Percentiles rank a stretch among this genome's conserved stretches.
These are phyloP conservation scores for Hyposoter dolosus DNA, from an alignment of 2,888 invertebrate genomes.

Conservation along the genomic window DNA sequence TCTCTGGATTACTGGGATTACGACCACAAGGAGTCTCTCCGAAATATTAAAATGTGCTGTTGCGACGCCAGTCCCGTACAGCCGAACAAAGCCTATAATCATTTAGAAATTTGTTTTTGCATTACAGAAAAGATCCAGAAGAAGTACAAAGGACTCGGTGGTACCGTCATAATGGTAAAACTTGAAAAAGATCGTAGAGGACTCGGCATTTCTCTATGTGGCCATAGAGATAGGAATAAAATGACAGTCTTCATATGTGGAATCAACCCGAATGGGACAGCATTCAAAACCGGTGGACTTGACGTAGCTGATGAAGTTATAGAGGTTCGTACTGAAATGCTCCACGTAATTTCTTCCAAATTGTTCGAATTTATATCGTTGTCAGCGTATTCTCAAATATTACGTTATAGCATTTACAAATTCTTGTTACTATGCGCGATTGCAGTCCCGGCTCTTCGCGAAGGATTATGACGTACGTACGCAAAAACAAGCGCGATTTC, in stretches of 20 bases:
- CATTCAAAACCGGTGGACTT: conserved; percentile 90
- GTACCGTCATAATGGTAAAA: conserved; percentile 90
- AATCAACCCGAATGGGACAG: conserved; percentile 95
- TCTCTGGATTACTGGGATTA: no score
- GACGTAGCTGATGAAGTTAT: conserved; percentile 97
- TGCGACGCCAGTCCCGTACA: not conserved
- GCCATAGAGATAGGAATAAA: conserved; percentile 96
- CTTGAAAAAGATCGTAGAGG: conserved; percentile 91
- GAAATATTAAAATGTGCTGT: not conserved
- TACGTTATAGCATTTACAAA: no score
- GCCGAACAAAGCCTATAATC: not conserved
- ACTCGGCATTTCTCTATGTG: conserved; percentile 96
- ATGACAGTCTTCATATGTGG: conserved; percentile 99
- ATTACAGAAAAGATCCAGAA: conserved; percentile 95
- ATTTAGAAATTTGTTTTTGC: conserved; percentile 1
- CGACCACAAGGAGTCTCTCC: no score
- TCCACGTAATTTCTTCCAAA: no score
- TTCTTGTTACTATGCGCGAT: no score
- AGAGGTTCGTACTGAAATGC: conserved; percentile 88
- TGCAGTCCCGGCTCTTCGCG: no score
- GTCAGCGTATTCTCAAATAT: no score
- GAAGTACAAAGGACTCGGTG: conserved; percentile 94
- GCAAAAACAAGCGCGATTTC: no score
- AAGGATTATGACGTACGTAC: no score
- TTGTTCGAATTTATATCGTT: no score